These are phyloP conservation scores for Corythornis madagascariensis DNA, from an alignment of 2,113 vertebrate species.

Conservation along the genomic window DNA sequence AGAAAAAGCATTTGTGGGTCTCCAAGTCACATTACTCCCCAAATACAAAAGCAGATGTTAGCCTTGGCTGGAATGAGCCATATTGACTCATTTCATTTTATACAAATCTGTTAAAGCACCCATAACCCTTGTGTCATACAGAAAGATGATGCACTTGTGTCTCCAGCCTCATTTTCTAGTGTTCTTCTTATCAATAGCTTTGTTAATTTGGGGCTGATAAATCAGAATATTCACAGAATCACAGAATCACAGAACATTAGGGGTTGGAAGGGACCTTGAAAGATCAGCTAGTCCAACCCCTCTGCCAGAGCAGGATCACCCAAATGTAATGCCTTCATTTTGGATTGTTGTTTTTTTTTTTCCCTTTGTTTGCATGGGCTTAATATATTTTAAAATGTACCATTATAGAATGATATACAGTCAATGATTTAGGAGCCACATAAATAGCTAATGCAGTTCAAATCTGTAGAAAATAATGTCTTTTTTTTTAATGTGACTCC, in stretches of 20 bases:
- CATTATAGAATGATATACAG: background rate
- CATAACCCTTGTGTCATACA: background rate
- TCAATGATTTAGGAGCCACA: background rate
- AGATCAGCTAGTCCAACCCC: no score
- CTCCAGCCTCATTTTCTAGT: background rate
- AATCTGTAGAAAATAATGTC: background rate
- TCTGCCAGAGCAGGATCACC: no score
- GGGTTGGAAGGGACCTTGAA: no score
- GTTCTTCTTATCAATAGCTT: background rate
- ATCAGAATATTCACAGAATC: background rate
- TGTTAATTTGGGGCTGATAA: background rate
- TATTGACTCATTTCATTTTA: background rate
- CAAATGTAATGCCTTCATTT: background rate
- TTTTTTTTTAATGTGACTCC: background rate
- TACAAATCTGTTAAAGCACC: background rate
- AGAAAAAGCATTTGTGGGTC: slow-evolving; percentile 10
- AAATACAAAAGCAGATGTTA: background rate
- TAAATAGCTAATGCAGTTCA: background rate
- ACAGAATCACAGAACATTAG: no score
- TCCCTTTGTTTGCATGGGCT: background rate
- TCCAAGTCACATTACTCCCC: background rate
- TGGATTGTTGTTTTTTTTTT: background rate
- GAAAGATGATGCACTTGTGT: background rate
- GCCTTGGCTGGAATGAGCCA: background rate
- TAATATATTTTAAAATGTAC: background rate